Evolutionary conservation across 2,888 invertebrate species (phyloP), one percentile per base, ranked within the genome.

Genomic region (Drosophila gaucha): DNA sequence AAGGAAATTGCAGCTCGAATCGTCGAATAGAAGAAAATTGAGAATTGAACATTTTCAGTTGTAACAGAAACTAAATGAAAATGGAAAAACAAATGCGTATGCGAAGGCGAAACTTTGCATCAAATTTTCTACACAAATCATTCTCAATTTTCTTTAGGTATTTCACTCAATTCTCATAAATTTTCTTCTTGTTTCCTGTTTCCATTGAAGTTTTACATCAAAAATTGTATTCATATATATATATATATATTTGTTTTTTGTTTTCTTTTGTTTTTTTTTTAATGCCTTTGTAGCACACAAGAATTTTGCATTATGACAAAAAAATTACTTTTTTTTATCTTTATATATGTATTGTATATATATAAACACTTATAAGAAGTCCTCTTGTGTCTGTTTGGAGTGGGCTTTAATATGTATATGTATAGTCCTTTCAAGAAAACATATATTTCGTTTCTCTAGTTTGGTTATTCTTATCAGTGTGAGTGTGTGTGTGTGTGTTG

Each of bases 321-420:
- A 72, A 85, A 80, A 85, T 35, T 31, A 22, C 51, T 30, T 67
- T 28, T 59, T 22, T 41, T 28, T 22, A 3, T 22, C 22, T 22
- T n/a, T 49, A 26, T 55, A 64, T 74, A 66, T 72, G 59, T 74
- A 64, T 56, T 75, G 33, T 74, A 43, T 75, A 76, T 78, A 68
- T 86, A 82, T 80, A 80, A 80, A 80, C 86, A 80, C 64, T 86
- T 79, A 79, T 71, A 66, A 79, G 84, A 80, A 80, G 69, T 78
- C 49, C 49, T 64, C 52, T 16, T 65, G 70, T 60, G 41, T 74
- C 28, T 39, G 49, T 64, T n/a, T 64, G 52, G 52, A 46, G 56
- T 60, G 59, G 51, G 31, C 18, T 43, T 59, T 38, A 47, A 64
- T 63, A 62, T 66, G 57, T 56, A 66, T 65, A 43, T 56, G 50